Percentiles rank a stretch among this genome's conserved stretches.
Evolutionary conservation across 1,140 invertebrate genomes (phyloP).

Genomic region (Hypothenemus hampei): DNA sequence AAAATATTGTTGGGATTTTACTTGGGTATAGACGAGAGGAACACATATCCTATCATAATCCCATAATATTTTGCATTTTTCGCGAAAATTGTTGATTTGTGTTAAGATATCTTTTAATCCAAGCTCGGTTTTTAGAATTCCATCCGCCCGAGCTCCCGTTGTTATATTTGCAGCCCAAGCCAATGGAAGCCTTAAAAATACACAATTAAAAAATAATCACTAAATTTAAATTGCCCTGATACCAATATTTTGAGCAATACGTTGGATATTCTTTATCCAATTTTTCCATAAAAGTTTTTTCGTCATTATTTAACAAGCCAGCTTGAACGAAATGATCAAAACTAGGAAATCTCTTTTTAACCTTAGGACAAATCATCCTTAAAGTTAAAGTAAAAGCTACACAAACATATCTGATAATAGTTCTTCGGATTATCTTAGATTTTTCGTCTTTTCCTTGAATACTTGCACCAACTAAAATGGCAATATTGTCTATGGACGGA

Average conservation of each 20-base stretch:
- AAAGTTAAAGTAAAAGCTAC: slow-evolving; percentile 78
- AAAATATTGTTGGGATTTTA: slow-evolving; percentile 37
- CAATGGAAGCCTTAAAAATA: slow-evolving; percentile 54
- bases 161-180: slow-evolving; percentile 70
- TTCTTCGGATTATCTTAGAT: slow-evolving; percentile 81
- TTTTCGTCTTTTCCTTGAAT: slow-evolving; percentile 67
- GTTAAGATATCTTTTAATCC: slow-evolving; percentile 62
- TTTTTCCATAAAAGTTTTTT: slow-evolving; percentile 72
- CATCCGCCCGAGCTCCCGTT: slow-evolving; percentile 61
- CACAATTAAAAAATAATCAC: background rate
- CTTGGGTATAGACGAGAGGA: slow-evolving; percentile 81
- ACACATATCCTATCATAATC: slow-evolving; percentile 84
- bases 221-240: slow-evolving; percentile 1
- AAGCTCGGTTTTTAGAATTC: slow-evolving; percentile 68
- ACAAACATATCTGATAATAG: slow-evolving; percentile 78
- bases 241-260: slow-evolving; percentile 86
- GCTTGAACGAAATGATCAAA: slow-evolving; percentile 81
- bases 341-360: slow-evolving; percentile 89
- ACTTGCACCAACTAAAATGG: slow-evolving; percentile 47
- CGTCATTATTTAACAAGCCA: slow-evolving; percentile 83
- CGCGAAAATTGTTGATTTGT: slow-evolving; percentile 64
- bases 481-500: slow-evolving; percentile 52
- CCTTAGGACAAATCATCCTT: slow-evolving; percentile 77
- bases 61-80: slow-evolving; percentile 65
- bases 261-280: slow-evolving; percentile 78